These are phyloP conservation scores for Drosophila suboccidentalis DNA, from an alignment of 2,888 invertebrate species.

Conservation along the genomic window DNA sequence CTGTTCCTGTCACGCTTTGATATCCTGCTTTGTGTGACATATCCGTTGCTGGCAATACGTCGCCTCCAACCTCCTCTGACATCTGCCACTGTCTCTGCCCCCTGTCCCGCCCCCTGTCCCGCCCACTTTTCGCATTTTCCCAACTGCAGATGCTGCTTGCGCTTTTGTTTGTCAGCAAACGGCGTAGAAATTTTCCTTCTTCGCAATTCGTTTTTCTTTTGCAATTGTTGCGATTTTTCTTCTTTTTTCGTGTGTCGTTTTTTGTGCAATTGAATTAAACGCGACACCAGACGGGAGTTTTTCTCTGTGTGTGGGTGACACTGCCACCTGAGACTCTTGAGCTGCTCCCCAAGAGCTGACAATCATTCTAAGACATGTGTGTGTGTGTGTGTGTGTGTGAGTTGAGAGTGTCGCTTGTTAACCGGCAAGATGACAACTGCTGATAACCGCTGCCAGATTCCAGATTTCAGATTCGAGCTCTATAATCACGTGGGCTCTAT, in stretches of 20 bases:
- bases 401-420: conserved; percentile 61
- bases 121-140: conserved; percentile 8
- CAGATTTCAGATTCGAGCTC: conserved; percentile 26
- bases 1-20: conserved; percentile 77
- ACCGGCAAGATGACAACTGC: conserved; percentile 53
- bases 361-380: conserved; percentile 36
- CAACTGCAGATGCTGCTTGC: conserved; percentile 48
- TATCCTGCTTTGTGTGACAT: conserved; percentile 77
- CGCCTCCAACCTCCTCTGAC: conserved; percentile 4
- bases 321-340: conserved; percentile 64
- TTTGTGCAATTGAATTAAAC: conserved; percentile 76
- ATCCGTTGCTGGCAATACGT: conserved; percentile 64
- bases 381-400: conserved; percentile 19
- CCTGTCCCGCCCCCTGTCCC: background rate
- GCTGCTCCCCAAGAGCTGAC: conserved; percentile 41
- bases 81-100: background rate
- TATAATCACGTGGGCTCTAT: conserved; percentile 46
- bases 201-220: conserved; percentile 38
- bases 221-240: conserved; percentile 64
- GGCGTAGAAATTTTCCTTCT: conserved; percentile 42
- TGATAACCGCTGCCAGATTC: conserved; percentile 46
- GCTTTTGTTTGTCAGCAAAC: conserved; percentile 65
- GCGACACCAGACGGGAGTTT: conserved; percentile 63
- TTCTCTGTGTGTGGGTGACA: conserved; percentile 20
- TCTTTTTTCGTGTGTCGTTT: background rate